Evolutionary conservation across 2,797 vertebrate genomes (phyloP).

Genomic region (Acanthurus tractus): DNA sequence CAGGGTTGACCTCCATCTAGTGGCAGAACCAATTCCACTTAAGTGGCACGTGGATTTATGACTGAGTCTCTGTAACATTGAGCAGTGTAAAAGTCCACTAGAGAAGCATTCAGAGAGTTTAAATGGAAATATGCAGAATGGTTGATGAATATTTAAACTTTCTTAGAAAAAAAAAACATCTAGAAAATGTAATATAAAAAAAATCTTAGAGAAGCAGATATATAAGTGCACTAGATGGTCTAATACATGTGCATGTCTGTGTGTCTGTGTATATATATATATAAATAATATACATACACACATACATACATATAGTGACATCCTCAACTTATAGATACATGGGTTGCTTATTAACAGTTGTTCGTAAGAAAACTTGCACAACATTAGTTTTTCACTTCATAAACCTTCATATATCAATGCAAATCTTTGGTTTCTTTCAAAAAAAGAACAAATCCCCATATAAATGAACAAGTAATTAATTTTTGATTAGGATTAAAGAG

Average conservation of each 20-base stretch:
- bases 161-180: not conserved
- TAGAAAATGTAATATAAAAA: not conserved
- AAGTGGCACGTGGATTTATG: slow-evolving; percentile 66
- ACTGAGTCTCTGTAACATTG: slow-evolving; percentile 26
- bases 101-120: not conserved
- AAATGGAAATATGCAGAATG: no score
- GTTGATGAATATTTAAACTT: not conserved
- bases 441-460: not conserved
- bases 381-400: no score
- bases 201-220: no score
- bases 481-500: not conserved
- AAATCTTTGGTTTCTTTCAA: not conserved
- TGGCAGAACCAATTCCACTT: slow-evolving; percentile 65
- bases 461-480: not conserved
- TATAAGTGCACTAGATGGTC: no score
- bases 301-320: no score
- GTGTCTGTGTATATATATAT: no score
- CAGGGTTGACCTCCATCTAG: slow-evolving; percentile 77
- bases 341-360: not conserved
- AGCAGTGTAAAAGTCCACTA: slow-evolving; percentile 19
- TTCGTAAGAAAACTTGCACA: not conserved
- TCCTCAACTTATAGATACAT: not conserved
- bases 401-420: not conserved
- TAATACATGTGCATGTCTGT: no score
- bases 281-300: no score